These are phyloP conservation scores for Uromys caudimaculatus DNA, from an alignment of 2,797 vertebrate genomes.

Conservation along the genomic window DNA sequence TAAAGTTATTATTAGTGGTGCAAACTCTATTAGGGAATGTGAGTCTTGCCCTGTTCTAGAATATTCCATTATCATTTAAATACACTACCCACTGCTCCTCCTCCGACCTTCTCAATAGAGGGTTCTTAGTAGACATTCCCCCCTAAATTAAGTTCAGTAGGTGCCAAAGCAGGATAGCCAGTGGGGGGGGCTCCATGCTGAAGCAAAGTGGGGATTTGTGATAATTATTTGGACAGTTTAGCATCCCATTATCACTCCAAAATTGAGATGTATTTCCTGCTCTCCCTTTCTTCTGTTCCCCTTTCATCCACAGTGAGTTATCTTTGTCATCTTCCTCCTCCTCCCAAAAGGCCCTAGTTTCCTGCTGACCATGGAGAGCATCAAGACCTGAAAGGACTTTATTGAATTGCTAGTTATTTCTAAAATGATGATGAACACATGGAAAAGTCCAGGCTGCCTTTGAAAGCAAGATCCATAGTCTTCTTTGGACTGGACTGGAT, in stretches of 20 bases:
- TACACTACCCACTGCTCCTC: constrained; percentile 66
- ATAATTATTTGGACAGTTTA: constrained; percentile 69
- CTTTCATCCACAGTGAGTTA: background rate
- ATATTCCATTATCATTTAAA: constrained; percentile 75
- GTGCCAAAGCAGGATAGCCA: constrained; percentile 55
- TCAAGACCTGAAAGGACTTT: background rate
- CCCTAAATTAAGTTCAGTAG: constrained; percentile 69
- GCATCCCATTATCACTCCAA: constrained; percentile 4
- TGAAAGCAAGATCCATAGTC: background rate
- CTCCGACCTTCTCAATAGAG: constrained; percentile 65
- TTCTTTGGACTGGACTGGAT: background rate
- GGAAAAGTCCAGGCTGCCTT: background rate
- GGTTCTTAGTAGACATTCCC: constrained; percentile 50
- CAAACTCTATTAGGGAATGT: constrained; percentile 56
- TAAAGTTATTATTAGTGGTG: constrained; percentile 62
- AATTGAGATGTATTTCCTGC: background rate
- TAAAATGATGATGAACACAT: background rate
- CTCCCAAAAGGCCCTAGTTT: background rate
- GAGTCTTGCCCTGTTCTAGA: constrained; percentile 55
- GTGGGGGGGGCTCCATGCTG: background rate
- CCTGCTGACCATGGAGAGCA: background rate
- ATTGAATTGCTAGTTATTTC: background rate
- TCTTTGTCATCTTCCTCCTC: background rate
- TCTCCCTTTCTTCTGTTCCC: background rate
- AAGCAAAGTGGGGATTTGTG: constrained; percentile 15